Base-by-base conservation (phyloP, 2,888 invertebrate genomes). In the Epicampocera succincta region DNA sequence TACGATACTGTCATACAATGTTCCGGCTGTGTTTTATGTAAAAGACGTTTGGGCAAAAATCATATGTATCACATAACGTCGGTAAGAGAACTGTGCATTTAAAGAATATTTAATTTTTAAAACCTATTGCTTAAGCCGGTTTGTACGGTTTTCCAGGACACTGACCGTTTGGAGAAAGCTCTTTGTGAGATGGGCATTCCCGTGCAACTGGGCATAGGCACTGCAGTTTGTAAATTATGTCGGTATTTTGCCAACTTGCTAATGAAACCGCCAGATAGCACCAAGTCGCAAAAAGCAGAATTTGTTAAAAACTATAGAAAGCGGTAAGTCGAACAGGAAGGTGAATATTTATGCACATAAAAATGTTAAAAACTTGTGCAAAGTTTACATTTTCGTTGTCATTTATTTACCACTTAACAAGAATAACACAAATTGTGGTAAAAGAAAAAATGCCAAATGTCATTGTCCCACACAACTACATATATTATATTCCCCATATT, bases 211-310 rank as follows among this genome's bases (percentile, higher is more conserved):
- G 89, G 91, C 1, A 88, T 94, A 85, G 94, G 94, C 79, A 94
- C 95, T 0, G 95, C 95, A 65, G 94, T 96, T 52, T 97, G 97
- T 91, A 96, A 96, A 91, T 91, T 95, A 25, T 97, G 96, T 87
- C 94, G 95, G 75, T 95, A 95, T 90, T 96, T 95, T 91, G 94
- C 95, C 85, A 93, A 95, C 80, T 90, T 96, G 66, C 92, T 95
- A 77, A 92, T 94, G 86, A 94, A 95, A 80, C 94, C 93, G 2
- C 92, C 92, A 0, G 93, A 93, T 80, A 87, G 87, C 87, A 88
- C 88, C 58, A 92, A 87, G 88, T 90, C 86, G 84, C 92, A 92
- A 86, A 90, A 91, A 73, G 87, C 88, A 0, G 90, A 90, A 58
- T 91, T 91, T 56, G 89, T 90, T 21, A 89, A 90, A 84, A 93